Evolutionary conservation across 2,888 invertebrate genomes (phyloP).

Genomic region (Pachliopta kotzebuea): DNA sequence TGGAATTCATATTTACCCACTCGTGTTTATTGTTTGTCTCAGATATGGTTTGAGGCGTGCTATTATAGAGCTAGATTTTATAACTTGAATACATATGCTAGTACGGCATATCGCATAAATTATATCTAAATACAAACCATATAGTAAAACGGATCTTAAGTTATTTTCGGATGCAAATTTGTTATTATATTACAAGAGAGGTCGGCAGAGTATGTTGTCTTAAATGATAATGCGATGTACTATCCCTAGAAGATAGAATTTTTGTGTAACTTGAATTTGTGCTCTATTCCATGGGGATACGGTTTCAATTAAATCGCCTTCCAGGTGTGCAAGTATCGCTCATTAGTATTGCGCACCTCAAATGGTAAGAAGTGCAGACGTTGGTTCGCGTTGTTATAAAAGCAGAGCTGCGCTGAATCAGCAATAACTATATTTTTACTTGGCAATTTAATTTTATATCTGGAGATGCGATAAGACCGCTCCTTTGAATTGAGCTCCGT

Average conservation of each 20-base stretch:
- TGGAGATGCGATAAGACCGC: constrained; percentile 13
- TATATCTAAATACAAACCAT: constrained; percentile 15
- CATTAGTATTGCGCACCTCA: constrained; percentile 21
- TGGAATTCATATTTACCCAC: constrained; percentile 7
- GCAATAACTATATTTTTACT: constrained; percentile 22
- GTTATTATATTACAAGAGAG: constrained; percentile 13
- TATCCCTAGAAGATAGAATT: constrained; percentile 1
- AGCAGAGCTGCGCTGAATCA: constrained; percentile 11
- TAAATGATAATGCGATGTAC: constrained; percentile 20
- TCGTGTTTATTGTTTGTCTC: constrained; percentile 20
- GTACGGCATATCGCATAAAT: not conserved
- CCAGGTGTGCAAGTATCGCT: not conserved
- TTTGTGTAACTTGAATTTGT: constrained; percentile 1
- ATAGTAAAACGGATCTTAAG: constrained; percentile 14
- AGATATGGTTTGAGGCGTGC: constrained; percentile 7
- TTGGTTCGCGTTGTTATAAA: constrained; percentile 14
- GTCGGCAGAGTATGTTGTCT: constrained; percentile 12
- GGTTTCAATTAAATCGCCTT: not conserved
- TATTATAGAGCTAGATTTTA: constrained; percentile 15
- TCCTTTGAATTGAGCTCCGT: constrained; percentile 9
- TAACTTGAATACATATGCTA: constrained; percentile 15
- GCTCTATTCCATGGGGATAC: not conserved
- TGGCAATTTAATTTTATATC: constrained; percentile 25
- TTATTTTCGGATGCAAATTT: constrained; percentile 22
- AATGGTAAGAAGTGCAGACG: constrained; percentile 17